Evolutionary conservation across 1,140 invertebrate genomes (phyloP).

Genomic region (Rhopalosiphum maidis): DNA sequence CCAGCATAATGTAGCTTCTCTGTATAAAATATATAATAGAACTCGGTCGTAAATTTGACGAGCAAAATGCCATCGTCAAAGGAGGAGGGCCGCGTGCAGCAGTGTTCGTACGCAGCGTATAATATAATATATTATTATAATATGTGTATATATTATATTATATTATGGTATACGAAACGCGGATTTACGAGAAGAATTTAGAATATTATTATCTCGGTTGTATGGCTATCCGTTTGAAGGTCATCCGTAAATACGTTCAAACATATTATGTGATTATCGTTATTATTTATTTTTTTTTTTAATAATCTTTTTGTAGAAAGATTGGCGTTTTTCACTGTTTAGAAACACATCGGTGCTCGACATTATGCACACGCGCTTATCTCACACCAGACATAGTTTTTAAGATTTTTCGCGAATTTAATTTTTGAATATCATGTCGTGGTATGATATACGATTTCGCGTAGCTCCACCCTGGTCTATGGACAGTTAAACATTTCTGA

Average conservation of each 20-base stretch:
- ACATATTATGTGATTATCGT: not conserved
- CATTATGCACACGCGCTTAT: not conserved
- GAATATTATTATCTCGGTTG: not conserved
- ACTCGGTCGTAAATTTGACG: constrained; percentile 45
- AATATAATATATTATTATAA: not conserved
- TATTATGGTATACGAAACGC: not conserved
- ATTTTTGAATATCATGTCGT: not conserved
- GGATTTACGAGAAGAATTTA: constrained; percentile 16
- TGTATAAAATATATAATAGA: not conserved
- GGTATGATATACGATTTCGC: not conserved
- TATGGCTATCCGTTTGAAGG: not conserved
- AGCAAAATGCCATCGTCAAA: constrained; percentile 26
- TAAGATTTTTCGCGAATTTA: not conserved
- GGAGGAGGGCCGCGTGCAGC: not conserved
- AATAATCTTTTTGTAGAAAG: not conserved
- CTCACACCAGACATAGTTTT: not conserved
- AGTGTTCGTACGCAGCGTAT: not conserved
- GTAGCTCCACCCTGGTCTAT: not conserved
- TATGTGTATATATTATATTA: not conserved
- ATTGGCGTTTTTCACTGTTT: not conserved
- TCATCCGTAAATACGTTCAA: not conserved
- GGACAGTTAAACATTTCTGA: not conserved
- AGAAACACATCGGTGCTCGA: not conserved
- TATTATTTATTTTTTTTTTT: no score
- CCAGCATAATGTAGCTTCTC: not conserved